Base-by-base conservation (phyloP, 1,140 invertebrate species). In the Dermatophagoides farinae region DNA sequence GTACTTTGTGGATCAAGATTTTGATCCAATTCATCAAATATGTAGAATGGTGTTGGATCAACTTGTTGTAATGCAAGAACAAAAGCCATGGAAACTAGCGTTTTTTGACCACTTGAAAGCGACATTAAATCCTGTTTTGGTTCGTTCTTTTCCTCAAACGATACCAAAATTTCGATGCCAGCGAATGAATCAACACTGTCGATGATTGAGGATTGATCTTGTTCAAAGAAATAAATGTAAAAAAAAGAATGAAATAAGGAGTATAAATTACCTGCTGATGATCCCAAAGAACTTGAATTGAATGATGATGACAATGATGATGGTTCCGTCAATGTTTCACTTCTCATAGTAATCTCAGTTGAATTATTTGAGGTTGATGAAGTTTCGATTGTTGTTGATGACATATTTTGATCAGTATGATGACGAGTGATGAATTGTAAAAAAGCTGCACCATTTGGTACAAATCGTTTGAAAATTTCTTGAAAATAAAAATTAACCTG, bases 11-110 rank as follows among this genome's bases (percentile, higher is more conserved):
- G 84, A 76, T 98, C 95, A 43, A 99, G 73, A 12, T 93, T 87
- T 74, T 92, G 88, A 78, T 96, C 90, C 66, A 99, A 97, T 78
- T 99, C 95, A 76, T 98, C 95, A 75, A 99, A 98, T 11, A 99
- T 76, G 74, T 98, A 99, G 75, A 98, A 99, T 0, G 95, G 95
- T 1, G 95, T 93, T 0, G 95, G 93, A 75, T 98, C 93, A 75
- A 95, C 98, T 73, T 97, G 97, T 78, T 98, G 95, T 70, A 99
- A 97, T 50, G 95, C 90, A 75, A 98, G 98, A 68, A 99, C 97
- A 4, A 97, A 73, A 0, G 88, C 92, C 16, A 98, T 74, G 10
- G 95, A 95, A 0, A 98, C 93, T 0, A 99, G 75, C 16, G 92
- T 97, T 73, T 98, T 98, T 73, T 99, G 95, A 6, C 95, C 95